Percentiles rank a stretch among this genome's conserved stretches.
phyloP scores from a whole-genome alignment of 2,888 invertebrate species.

The Ephialtes manifestator region DNA sequence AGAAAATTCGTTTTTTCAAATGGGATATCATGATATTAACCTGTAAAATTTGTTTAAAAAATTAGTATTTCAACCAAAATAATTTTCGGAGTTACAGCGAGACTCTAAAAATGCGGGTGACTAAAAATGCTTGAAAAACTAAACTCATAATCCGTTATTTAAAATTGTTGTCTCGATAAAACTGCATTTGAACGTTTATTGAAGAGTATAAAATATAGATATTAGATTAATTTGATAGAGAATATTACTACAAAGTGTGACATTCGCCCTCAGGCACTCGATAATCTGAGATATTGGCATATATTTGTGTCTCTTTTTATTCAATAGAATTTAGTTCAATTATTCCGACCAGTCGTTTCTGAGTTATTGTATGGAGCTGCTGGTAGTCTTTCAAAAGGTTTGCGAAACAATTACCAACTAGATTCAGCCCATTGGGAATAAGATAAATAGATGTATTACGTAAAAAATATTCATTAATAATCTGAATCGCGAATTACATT shows the following conservation, averaged over 20 bases:
- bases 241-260: background rate
- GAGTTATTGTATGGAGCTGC: background rate
- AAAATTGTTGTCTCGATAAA: no score
- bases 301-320: background rate
- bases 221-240: background rate
- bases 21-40: no score
- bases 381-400: background rate
- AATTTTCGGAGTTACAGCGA: no score
- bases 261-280: background rate
- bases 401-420: slow-evolving; percentile 1
- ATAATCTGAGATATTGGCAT: background rate
- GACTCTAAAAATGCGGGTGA: no score
- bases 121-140: no score
- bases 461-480: background rate
- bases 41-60: no score
- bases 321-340: background rate
- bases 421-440: background rate
- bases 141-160: no score
- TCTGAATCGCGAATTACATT: background rate
- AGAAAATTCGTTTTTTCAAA: no score
- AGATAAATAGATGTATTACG: background rate
- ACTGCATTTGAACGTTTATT: no score
- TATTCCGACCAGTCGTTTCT: background rate
- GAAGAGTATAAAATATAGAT: background rate
- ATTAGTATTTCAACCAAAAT: no score